Conservation (phyloP, 2,113 vertebrate genomes). For the Isurus oxyrinchus region DNA sequence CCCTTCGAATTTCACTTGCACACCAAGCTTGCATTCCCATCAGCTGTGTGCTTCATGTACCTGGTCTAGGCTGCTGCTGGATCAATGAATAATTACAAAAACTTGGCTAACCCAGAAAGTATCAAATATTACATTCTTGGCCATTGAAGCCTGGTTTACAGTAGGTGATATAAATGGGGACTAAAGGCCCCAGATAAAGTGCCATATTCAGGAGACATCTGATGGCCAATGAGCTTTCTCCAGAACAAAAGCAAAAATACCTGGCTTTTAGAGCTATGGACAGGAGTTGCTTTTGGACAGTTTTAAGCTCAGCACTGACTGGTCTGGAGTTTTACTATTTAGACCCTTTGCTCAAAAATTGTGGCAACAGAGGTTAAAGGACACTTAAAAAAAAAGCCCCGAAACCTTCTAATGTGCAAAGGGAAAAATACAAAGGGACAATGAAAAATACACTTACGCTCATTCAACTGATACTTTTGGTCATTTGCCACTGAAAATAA, state of each 20-base stretch:
- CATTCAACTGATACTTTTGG: neutral
- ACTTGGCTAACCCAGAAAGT: neutral
- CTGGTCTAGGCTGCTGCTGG: neutral
- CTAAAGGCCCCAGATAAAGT: neutral
- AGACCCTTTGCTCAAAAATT: neutral
- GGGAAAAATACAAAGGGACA: neutral
- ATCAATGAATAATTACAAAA: neutral
- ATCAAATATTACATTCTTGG: neutral
- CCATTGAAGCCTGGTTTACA: neutral
- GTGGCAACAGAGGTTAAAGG: neutral
- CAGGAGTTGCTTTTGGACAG: neutral
- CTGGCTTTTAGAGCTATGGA: neutral
- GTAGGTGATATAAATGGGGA: neutral
- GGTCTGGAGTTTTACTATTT: neutral
- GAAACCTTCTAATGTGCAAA: neutral
- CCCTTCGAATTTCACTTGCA: neutral
- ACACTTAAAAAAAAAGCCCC: neutral
- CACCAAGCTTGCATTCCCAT: neutral
- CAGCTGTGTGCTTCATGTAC: neutral
- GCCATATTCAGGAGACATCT: neutral
- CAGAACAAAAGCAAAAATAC: neutral
- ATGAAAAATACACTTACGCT: neutral
- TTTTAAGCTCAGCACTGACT: neutral
- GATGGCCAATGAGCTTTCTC: neutral
- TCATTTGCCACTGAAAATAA: neutral